A percentile compares a stretch with the other conserved stretches of the same genome.
Evolutionary conservation across 2,797 vertebrate genomes (phyloP).

Genomic region (Phoebastria nigripes): DNA sequence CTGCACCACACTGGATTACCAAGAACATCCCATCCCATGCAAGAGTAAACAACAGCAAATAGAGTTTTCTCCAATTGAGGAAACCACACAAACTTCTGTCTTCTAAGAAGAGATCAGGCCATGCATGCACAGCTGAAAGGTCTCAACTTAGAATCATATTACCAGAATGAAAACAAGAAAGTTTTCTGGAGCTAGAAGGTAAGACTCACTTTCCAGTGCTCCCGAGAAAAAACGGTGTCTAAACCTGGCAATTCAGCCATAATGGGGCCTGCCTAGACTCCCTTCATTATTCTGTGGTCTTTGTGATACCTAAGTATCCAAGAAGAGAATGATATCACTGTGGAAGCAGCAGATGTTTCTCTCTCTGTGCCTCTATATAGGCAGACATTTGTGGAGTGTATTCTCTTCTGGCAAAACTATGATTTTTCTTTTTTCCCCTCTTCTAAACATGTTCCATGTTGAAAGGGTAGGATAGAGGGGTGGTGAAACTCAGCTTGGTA

Average conservation of each 20-base stretch:
- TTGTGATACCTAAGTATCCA: not conserved
- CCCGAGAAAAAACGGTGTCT: not conserved
- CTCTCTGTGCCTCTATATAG: not conserved
- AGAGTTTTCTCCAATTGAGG: not conserved
- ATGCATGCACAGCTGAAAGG: not conserved
- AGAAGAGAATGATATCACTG: not conserved
- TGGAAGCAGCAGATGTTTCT: not conserved
- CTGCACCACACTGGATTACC: not conserved
- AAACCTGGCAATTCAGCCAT: not conserved
- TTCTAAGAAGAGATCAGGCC: not conserved
- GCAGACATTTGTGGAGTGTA: not conserved
- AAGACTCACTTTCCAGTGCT: not conserved
- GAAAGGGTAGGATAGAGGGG: not conserved
- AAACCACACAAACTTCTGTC: not conserved
- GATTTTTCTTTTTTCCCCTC: fast-evolving
- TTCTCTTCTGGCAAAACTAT: not conserved
- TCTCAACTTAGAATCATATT: not conserved
- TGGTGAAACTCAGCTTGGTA: not conserved
- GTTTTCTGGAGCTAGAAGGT: not conserved
- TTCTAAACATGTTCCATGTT: not conserved
- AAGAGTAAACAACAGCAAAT: not conserved
- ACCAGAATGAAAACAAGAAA: not conserved
- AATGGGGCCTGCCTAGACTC: not conserved
- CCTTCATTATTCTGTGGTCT: not conserved
- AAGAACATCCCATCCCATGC: not conserved